Conservation (phyloP, 2,888 invertebrate genomes). For the Tethea ocularis region DNA sequence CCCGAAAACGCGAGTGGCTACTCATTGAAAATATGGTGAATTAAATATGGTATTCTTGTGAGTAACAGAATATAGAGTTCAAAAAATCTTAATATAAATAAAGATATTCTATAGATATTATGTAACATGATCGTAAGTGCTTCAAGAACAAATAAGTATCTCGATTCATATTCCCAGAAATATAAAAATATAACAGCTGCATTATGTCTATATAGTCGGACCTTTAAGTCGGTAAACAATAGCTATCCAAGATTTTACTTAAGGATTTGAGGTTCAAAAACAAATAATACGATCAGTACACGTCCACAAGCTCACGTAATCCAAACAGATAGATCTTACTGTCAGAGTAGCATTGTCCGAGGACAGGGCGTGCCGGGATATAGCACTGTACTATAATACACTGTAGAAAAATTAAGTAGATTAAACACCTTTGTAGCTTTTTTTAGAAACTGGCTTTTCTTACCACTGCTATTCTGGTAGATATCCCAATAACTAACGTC, state of each 20-base stretch:
- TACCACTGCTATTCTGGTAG: no score
- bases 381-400: conserved; percentile 12
- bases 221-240: conserved; percentile 19
- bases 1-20: no score
- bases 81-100: no score
- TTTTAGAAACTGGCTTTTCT: neutral
- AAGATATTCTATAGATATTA: no score
- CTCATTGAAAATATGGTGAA: no score
- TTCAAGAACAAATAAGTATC: neutral
- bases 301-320: conserved; percentile 59
- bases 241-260: conserved; percentile 16
- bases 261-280: conserved; percentile 35
- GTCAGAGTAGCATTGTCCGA: conserved; percentile 50
- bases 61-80: no score
- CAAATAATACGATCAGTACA: conserved; percentile 46
- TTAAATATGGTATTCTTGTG: no score
- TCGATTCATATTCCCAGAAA: neutral
- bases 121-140: no score
- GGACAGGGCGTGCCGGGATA: conserved; percentile 34
- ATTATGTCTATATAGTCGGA: neutral
- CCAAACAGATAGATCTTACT: conserved; percentile 68
- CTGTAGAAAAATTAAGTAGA: conserved; percentile 5
- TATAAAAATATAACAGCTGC: neutral
- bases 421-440: neutral
- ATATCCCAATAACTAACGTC: no score